Conservation (phyloP, 1,140 invertebrate species). For the Caenorhabditis brenneri region DNA sequence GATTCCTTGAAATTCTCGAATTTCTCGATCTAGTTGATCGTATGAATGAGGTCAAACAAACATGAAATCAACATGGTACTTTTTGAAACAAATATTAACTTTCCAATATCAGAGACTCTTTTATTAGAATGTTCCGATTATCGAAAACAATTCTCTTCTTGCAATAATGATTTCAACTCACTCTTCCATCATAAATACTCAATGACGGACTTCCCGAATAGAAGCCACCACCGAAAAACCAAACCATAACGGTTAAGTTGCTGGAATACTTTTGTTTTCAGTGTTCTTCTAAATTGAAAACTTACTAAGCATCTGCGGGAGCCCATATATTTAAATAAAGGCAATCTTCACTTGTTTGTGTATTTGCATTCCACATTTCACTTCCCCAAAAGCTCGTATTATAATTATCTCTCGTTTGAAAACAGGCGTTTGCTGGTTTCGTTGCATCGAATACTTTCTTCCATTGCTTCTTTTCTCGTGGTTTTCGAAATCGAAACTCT, state of each 20-base stretch:
- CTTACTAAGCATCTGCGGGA: constrained; percentile 57
- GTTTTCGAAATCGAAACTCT: constrained; percentile 62
- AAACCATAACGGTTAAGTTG: constrained; percentile 70
- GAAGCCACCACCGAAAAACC: constrained; percentile 70
- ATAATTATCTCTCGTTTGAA: constrained; percentile 58
- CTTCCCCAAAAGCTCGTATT: constrained; percentile 69
- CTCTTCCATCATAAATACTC: constrained; percentile 66
- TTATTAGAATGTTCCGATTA: not conserved
- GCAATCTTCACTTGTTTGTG: constrained; percentile 64
- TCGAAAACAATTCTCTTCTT: not conserved
- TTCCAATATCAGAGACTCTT: too few species aligned
- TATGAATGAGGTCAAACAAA: too few species aligned
- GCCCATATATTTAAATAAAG: constrained; percentile 70
- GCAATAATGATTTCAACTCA: not conserved
- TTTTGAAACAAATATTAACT: too few species aligned
- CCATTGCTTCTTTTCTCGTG: constrained; percentile 62
- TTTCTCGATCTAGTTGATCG: too few species aligned
- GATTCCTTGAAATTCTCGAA: too few species aligned
- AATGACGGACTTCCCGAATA: constrained; percentile 68
- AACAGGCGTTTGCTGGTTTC: constrained; percentile 62
- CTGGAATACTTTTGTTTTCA: constrained; percentile 51
- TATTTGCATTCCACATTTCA: constrained; percentile 72
- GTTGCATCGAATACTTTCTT: constrained; percentile 65
- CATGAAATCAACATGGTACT: too few species aligned
- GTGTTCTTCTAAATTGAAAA: not conserved